Conservation (phyloP, 2,888 invertebrate genomes). For the Pecten maximus region DNA sequence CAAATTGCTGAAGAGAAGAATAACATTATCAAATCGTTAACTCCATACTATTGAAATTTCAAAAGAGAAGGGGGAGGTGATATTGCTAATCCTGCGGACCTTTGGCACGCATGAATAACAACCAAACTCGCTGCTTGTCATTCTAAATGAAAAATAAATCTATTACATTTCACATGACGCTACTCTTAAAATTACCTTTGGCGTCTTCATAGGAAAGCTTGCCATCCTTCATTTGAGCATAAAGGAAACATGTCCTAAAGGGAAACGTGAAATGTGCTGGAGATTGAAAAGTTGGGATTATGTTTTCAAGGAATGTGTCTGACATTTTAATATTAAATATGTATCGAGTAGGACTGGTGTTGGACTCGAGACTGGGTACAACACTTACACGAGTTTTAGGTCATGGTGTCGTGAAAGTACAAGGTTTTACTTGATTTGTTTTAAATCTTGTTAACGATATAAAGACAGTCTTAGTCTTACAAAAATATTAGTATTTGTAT, state of each 20-base stretch:
- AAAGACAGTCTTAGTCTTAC: no score
- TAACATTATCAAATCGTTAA: slow-evolving; percentile 24
- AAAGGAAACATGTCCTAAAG: not conserved
- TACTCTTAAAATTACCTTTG: slow-evolving; percentile 17
- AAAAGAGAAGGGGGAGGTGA: slow-evolving; percentile 7
- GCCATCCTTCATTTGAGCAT: slow-evolving; percentile 33
- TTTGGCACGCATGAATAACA: not conserved
- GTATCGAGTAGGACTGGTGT: not conserved
- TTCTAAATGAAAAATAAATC: slow-evolving; percentile 32
- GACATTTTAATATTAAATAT: slow-evolving; percentile 1
- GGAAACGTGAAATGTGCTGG: not conserved
- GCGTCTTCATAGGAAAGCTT: slow-evolving; percentile 20
- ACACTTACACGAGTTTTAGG: not conserved
- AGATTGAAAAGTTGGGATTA: slow-evolving; percentile 18
- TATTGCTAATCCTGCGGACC: not conserved
- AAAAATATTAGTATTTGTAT: no score
- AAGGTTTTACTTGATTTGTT: no score
- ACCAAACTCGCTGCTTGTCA: not conserved
- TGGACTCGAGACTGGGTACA: not conserved
- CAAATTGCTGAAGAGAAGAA: slow-evolving; percentile 33
- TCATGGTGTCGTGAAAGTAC: no score
- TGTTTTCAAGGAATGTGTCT: not conserved
- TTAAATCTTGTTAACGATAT: no score
- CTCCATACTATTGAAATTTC: slow-evolving; percentile 22
- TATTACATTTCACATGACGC: slow-evolving; percentile 30